These are phyloP conservation scores for Morphnarchus princeps DNA, from an alignment of 2,113 vertebrate species.

Conservation along the genomic window DNA sequence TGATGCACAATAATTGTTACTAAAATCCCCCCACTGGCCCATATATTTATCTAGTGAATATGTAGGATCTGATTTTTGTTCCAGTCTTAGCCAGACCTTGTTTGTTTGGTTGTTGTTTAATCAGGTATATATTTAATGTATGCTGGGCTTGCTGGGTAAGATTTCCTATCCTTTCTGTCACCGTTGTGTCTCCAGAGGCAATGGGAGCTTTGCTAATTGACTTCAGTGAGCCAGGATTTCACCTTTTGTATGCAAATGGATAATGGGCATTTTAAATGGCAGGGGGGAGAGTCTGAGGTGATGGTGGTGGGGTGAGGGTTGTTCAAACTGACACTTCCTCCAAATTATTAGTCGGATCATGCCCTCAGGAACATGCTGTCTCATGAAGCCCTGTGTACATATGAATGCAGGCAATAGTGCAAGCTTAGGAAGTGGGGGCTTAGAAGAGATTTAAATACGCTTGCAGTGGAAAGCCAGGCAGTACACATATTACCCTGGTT, in stretches of 20 bases:
- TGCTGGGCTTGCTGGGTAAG: neutral
- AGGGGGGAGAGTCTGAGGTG: neutral
- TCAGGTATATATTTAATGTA: neutral
- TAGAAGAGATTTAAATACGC: neutral
- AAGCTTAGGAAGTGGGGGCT: neutral
- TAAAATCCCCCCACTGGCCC: neutral
- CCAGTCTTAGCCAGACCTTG: neutral
- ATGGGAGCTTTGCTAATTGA: conserved; percentile 10
- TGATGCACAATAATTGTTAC: conserved; percentile 13
- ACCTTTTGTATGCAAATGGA: conserved; percentile 19
- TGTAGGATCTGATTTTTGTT: neutral
- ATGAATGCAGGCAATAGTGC: neutral
- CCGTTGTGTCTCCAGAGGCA: neutral
- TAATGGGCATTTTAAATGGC: neutral
- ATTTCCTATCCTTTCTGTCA: neutral
- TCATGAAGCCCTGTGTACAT: neutral
- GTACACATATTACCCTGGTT: neutral
- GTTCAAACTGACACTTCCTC: conserved; percentile 13
- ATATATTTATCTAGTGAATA: conserved; percentile 6
- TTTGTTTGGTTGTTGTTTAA: conserved; percentile 12
- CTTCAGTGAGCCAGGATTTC: neutral
- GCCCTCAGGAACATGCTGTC: neutral
- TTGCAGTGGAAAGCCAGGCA: neutral
- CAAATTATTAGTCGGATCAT: conserved; percentile 22
- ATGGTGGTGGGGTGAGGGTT: neutral